These are phyloP conservation scores for Bovichtus diacanthus DNA, from an alignment of 2,797 vertebrate species.

Conservation along the genomic window DNA sequence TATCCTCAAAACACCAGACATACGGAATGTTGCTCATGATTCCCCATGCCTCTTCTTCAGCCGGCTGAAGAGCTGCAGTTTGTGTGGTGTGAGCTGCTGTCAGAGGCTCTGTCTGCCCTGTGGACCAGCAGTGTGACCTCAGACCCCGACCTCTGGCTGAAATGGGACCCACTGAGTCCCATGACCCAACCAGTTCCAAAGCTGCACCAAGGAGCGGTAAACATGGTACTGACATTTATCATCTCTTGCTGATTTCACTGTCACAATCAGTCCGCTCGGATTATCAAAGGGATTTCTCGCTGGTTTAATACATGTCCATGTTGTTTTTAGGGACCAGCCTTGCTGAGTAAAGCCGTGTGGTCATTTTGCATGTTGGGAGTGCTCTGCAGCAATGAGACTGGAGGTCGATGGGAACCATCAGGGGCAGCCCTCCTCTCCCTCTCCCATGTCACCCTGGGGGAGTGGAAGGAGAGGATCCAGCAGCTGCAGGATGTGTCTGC, in stretches of 20 bases:
- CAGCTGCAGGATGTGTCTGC: conserved; percentile 91
- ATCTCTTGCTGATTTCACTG: not conserved
- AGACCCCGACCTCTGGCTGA: conserved; percentile 92
- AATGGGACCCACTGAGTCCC: conserved; percentile 85
- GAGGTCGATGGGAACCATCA: conserved; percentile 85
- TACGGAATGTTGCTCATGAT: not conserved
- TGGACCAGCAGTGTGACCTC: conserved; percentile 92
- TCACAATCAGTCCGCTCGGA: not conserved
- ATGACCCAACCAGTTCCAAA: conserved; percentile 67
- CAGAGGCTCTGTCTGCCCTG: conserved; percentile 86
- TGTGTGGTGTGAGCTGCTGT: conserved; percentile 91
- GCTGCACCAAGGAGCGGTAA: conserved; percentile 70
- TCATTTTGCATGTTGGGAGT: conserved; percentile 93
- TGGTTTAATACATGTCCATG: not conserved
- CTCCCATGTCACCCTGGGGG: conserved; percentile 90
- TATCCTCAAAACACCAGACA: not conserved
- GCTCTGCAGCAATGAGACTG: conserved; percentile 85
- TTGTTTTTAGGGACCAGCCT: conserved; percentile 89
- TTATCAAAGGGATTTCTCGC: not conserved
- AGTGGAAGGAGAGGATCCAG: conserved; percentile 90
- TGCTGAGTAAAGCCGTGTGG: conserved; percentile 91
- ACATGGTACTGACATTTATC: conserved; percentile 60
- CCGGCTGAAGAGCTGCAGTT: conserved; percentile 86
- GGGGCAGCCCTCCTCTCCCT: conserved; percentile 86
- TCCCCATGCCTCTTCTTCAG: conserved; percentile 49